Conservation (phyloP, 2,888 invertebrate species). For the Anodontia alba region DNA sequence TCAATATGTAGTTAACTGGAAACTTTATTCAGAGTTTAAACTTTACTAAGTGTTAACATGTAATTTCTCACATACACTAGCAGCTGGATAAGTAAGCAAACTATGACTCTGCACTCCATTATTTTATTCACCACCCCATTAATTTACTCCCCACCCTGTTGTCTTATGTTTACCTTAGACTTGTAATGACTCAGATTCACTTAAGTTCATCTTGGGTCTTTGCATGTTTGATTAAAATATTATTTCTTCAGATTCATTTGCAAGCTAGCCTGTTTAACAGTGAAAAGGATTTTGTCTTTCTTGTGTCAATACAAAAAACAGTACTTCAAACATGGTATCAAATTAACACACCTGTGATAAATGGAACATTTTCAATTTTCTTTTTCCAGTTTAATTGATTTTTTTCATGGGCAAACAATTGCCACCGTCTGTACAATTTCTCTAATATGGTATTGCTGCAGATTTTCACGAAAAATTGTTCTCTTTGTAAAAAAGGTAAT, state of each 20-base stretch:
- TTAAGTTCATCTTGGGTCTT: neutral
- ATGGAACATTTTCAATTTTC: neutral
- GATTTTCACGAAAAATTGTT: constrained; percentile 1
- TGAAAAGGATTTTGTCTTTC: neutral
- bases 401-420: constrained; percentile 4
- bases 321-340: constrained; percentile 20
- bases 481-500: constrained; percentile 35
- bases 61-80: no score
- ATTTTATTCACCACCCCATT: no score
- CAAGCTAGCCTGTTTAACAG: neutral
- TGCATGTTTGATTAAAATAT: neutral
- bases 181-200: no score
- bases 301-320: neutral
- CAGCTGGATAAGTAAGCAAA: no score
- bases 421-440: neutral
- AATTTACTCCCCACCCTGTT: no score
- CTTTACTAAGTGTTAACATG: no score
- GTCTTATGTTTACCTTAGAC: no score
- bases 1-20: no score
- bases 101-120: no score
- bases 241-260: neutral
- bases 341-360: constrained; percentile 34
- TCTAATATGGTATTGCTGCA: constrained; percentile 1
- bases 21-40: no score
- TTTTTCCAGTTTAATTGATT: neutral